These are phyloP conservation scores for Bucorvus abyssinicus DNA, from an alignment of 2,797 vertebrate species.

Conservation along the genomic window DNA sequence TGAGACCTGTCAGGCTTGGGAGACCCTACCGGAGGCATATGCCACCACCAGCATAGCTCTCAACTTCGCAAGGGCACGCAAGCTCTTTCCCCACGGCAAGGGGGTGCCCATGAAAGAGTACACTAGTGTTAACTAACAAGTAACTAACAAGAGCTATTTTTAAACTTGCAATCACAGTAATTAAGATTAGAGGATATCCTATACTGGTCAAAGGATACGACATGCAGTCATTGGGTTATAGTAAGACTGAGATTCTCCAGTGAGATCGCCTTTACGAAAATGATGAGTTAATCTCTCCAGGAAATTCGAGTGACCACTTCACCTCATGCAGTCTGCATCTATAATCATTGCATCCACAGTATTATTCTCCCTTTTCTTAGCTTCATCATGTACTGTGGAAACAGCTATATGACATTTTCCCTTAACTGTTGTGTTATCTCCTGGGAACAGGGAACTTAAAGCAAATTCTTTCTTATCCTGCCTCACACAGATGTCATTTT, in stretches of 20 bases:
- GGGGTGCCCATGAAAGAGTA: no score
- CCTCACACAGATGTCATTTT: not conserved
- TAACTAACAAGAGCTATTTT: not conserved
- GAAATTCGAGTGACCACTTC: not conserved
- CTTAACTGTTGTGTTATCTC: not conserved
- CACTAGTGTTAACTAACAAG: not conserved
- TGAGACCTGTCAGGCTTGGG: no score
- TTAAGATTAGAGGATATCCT: not conserved
- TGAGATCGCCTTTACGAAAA: not conserved
- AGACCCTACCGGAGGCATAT: no score
- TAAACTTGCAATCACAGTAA: not conserved
- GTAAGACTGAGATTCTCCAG: not conserved
- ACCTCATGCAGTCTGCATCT: not conserved
- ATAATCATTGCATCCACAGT: not conserved
- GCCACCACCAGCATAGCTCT: no score
- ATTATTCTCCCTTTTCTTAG: not conserved
- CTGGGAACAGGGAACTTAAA: not conserved
- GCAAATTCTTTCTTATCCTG: not conserved
- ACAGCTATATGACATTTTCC: not conserved
- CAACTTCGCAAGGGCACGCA: no score
- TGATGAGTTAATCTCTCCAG: not conserved
- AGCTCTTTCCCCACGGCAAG: no score
- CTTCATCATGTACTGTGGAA: not conserved
- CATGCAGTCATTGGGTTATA: not conserved
- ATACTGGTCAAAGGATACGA: not conserved